These are phyloP conservation scores for Wiebesia pumilae DNA, from an alignment of 1,140 invertebrate species.

Conservation along the genomic window DNA sequence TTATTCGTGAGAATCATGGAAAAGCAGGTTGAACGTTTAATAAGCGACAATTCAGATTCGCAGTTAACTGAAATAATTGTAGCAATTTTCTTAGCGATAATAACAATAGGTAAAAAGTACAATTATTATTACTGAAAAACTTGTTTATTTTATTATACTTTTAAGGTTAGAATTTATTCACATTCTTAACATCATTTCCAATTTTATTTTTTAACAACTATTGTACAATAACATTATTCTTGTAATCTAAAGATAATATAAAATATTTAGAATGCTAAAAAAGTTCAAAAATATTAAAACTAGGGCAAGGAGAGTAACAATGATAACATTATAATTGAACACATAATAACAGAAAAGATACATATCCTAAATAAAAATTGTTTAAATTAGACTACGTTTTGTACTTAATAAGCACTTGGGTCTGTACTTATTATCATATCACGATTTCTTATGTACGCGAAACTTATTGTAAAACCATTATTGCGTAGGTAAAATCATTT, in stretches of 20 bases:
- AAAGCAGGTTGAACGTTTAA: constrained; percentile 58
- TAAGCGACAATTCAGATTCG: constrained; percentile 63
- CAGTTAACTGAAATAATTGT: constrained; percentile 72
- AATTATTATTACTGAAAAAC: not conserved
- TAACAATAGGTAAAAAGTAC: constrained; percentile 75
- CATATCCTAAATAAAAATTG: constrained; percentile 54
- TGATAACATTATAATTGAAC: constrained; percentile 63
- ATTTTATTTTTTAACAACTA: constrained; percentile 55
- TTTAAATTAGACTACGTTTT: constrained; percentile 32
- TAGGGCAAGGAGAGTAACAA: constrained; percentile 58
- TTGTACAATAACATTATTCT: constrained; percentile 22
- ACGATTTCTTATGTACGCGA: not conserved
- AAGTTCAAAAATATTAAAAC: constrained; percentile 61
- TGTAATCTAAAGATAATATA: constrained; percentile 56
- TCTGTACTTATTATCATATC: constrained; percentile 20
- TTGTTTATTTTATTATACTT: constrained; percentile 37
- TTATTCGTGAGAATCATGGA: constrained; percentile 58
- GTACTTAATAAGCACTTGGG: constrained; percentile 30
- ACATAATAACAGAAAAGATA: constrained; percentile 65
- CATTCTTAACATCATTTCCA: constrained; percentile 55
- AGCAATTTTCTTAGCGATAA: constrained; percentile 73
- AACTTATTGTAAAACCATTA: constrained; percentile 5
- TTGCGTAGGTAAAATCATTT: constrained; percentile 6
- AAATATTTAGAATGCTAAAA: constrained; percentile 62
- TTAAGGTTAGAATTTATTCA: constrained; percentile 53